Percentiles rank a stretch among this genome's conserved stretches.
Evolutionary conservation across 1,140 invertebrate genomes (phyloP).

Genomic region (Musca vetustissima): DNA sequence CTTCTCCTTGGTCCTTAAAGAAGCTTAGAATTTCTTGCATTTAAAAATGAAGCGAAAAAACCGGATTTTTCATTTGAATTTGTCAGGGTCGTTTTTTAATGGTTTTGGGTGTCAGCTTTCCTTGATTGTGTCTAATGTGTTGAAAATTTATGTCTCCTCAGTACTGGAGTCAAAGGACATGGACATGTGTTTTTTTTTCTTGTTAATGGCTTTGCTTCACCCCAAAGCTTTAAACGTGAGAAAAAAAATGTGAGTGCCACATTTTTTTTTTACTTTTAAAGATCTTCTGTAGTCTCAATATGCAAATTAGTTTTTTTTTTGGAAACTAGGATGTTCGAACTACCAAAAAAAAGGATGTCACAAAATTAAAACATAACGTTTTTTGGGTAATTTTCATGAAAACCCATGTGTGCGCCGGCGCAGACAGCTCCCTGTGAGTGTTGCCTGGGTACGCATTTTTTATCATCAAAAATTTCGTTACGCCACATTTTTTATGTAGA

Average conservation of each 20-base stretch:
- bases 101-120: neutral
- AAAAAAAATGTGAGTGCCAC: no score
- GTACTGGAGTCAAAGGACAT: no score
- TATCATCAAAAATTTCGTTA: conserved; percentile 24
- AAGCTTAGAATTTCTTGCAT: conserved; percentile 40
- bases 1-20: neutral
- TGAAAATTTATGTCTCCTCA: neutral
- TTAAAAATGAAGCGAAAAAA: conserved; percentile 54
- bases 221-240: neutral
- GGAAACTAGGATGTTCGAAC: no score
- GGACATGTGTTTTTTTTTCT: neutral
- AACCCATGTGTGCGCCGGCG: neutral
- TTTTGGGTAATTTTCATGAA: neutral
- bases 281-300: neutral
- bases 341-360: neutral
- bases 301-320: conserved; percentile 14
- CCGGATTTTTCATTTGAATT: conserved; percentile 41
- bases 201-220: neutral
- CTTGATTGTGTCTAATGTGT: neutral
- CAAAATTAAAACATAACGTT: neutral
- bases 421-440: conserved; percentile 8
- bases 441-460: conserved; percentile 33
- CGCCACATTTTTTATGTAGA: conserved; percentile 33
- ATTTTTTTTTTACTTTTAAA: no score
- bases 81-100: no score